phyloP scores from a whole-genome alignment of 2,888 invertebrate species.

The Lissocephala sabroskyi region DNA sequence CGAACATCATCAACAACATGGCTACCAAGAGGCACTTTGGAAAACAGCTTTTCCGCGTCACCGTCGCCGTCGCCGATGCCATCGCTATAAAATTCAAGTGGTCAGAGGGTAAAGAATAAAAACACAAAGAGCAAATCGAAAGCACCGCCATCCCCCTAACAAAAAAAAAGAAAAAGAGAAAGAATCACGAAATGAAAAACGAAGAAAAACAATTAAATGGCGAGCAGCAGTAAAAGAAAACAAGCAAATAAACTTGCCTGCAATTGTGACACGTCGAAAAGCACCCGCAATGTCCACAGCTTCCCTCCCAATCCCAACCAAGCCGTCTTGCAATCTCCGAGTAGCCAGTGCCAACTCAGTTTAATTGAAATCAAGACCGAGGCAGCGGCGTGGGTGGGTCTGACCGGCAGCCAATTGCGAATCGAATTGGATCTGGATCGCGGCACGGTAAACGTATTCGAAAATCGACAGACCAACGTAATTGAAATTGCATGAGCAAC shows the following conservation, averaged over 20 bases:
- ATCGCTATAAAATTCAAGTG: slow-evolving; percentile 58
- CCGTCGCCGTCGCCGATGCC: slow-evolving; percentile 19
- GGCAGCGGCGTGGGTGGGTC: not conserved
- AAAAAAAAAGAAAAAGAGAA: slow-evolving; percentile 3
- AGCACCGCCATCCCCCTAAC: too few relatives aligned
- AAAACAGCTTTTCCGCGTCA: slow-evolving; percentile 60
- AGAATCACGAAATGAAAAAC: slow-evolving; percentile 32
- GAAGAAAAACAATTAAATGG: slow-evolving; percentile 48
- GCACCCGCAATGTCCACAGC: slow-evolving; percentile 24
- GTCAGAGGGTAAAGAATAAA: slow-evolving; percentile 23
- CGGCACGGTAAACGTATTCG: slow-evolving; percentile 60
- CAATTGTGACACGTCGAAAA: slow-evolving; percentile 56
- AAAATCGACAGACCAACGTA: slow-evolving; percentile 63
- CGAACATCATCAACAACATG: slow-evolving; percentile 63
- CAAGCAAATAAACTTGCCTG: slow-evolving; percentile 56
- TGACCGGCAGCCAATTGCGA: slow-evolving; percentile 38
- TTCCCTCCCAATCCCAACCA: not conserved
- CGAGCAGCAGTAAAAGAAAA: slow-evolving; percentile 43
- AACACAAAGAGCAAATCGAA: slow-evolving; percentile 2
- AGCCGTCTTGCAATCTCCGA: too few relatives aligned
- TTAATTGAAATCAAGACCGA: slow-evolving; percentile 57
- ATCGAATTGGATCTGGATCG: slow-evolving; percentile 52
- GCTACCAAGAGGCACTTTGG: slow-evolving; percentile 33
- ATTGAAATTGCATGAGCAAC: slow-evolving; percentile 69
- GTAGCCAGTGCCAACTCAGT: slow-evolving; percentile 59